These are phyloP conservation scores for Eubasilissa regina DNA, from an alignment of 1,140 invertebrate genomes.

Conservation along the genomic window DNA sequence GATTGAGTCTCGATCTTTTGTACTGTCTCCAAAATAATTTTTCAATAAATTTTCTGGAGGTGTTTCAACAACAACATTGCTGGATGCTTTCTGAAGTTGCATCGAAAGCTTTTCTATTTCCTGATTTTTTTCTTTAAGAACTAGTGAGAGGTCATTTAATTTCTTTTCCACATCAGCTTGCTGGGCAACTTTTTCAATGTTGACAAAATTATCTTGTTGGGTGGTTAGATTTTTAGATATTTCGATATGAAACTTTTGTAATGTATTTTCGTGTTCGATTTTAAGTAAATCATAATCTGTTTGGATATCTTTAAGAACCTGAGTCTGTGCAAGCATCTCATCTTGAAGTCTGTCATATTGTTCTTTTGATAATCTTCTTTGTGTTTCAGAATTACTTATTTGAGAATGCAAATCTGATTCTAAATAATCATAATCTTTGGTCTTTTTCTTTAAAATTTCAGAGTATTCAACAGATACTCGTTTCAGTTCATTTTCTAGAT, in stretches of 20 bases:
- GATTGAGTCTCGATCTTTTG: neutral
- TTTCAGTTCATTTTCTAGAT: conserved; percentile 71
- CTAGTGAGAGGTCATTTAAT: conserved; percentile 48
- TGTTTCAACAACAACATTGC: conserved; percentile 25
- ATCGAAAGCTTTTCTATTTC: conserved; percentile 62
- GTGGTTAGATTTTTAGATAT: neutral
- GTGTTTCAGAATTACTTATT: conserved; percentile 73
- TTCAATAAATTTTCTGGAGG: conserved; percentile 15
- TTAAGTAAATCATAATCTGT: conserved; percentile 62
- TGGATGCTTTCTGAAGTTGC: conserved; percentile 57
- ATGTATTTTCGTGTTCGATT: conserved; percentile 64
- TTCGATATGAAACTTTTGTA: conserved; percentile 36
- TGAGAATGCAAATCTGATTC: conserved; percentile 77
- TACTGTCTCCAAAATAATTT: conserved; percentile 25
- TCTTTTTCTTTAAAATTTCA: conserved; percentile 69
- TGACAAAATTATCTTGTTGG: neutral
- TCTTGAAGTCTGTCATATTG: conserved; percentile 73
- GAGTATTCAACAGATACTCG: conserved; percentile 72
- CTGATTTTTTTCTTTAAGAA: conserved; percentile 63
- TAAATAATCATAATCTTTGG: conserved; percentile 74
- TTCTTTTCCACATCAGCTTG: conserved; percentile 21
- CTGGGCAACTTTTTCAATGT: too few species aligned
- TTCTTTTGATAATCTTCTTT: conserved; percentile 72
- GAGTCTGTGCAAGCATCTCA: conserved; percentile 69
- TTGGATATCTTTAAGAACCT: conserved; percentile 63